phyloP scores from a whole-genome alignment of 2,888 invertebrate genomes.

The Sepioteuthis lessoniana region DNA sequence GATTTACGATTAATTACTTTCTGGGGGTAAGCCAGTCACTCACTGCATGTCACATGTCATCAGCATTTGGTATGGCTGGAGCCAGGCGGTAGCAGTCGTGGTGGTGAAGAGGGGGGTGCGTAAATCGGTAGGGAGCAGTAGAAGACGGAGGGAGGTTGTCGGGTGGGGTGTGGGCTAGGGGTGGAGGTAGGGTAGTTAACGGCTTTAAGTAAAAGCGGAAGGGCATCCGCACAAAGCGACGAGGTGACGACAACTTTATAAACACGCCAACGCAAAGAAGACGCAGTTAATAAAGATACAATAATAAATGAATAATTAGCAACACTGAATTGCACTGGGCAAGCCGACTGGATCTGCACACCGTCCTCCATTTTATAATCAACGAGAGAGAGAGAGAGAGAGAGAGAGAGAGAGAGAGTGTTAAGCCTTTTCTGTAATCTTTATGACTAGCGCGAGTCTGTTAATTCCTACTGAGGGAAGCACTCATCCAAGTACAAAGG shows the following conservation, averaged over 20 bases:
- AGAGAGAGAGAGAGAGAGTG: no score
- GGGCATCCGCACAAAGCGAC: background rate
- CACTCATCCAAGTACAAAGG: background rate
- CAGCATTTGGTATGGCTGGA: background rate
- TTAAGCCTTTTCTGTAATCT: no score
- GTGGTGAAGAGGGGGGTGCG: background rate
- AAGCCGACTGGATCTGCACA: background rate
- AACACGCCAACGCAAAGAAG: background rate
- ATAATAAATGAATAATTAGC: background rate
- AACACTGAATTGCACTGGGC: background rate
- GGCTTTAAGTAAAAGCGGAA: background rate
- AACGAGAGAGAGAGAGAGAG: no score
- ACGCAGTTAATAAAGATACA: background rate
- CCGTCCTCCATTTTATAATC: background rate
- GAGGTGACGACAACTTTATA: background rate
- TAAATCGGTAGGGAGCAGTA: no score
- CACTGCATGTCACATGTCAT: constrained; percentile 33
- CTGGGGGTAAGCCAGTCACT: constrained; percentile 11
- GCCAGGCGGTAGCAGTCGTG: background rate
- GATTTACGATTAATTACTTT: constrained; percentile 33
- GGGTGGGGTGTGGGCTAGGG: no score
- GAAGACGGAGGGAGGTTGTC: no score
- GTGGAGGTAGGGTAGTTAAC: no score
- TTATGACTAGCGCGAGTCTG: no score
- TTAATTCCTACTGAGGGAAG: no score